Base-by-base conservation (phyloP, 2,113 vertebrate genomes). In the Indri indri region DNA sequence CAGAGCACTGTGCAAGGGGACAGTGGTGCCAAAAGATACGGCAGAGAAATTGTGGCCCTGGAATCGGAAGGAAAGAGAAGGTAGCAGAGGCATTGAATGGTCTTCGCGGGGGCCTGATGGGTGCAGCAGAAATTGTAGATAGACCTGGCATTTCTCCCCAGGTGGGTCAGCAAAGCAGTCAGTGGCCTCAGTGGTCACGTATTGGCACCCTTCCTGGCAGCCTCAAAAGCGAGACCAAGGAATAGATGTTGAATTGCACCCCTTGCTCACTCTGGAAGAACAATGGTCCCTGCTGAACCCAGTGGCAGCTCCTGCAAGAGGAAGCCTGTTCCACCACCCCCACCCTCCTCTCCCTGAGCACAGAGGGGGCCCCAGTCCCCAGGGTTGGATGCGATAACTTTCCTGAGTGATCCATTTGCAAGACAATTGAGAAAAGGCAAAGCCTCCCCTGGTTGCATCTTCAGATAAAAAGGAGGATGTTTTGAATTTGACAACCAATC, bases 401-500 rank as follows among this genome's bases (percentile, higher is more conserved):
- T 32, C 63, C 12, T 32, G 47, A 91, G 80, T 87, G 90, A 96
- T 97, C 93, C 68, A 81, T 96, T 95, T 96, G 76, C 96, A 95
- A 93, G 95, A 98, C 94, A 96, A 77, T 34, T 96, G 91, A 81
- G 91, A 79, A 94, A 45, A 93, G 82, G 59, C 74, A 77, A 88
- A 95, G n/a, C 1, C 79, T 90, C 18, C 73, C 40, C 71, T 40
- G 17, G 83, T 92, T 97, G 87, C 96, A 95, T 94, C 93, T 94
- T 92, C 90, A 97, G 79, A 96, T 96, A 91, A 96, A 95, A 93
- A 59, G 87, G 70, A 84, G 70, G 59, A 85, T 93, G 91, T 86
- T 97, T 91, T 77, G 93, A 96, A 94, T 95, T 95, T 97, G 95
- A 97, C 83, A 96, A 81, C 76, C 91, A 92, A 94, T 97, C 91